Percentiles rank a stretch among this genome's conserved stretches.
phyloP scores from a whole-genome alignment of 1,140 invertebrate species.

The Venustaconcha ellipsiformis region DNA sequence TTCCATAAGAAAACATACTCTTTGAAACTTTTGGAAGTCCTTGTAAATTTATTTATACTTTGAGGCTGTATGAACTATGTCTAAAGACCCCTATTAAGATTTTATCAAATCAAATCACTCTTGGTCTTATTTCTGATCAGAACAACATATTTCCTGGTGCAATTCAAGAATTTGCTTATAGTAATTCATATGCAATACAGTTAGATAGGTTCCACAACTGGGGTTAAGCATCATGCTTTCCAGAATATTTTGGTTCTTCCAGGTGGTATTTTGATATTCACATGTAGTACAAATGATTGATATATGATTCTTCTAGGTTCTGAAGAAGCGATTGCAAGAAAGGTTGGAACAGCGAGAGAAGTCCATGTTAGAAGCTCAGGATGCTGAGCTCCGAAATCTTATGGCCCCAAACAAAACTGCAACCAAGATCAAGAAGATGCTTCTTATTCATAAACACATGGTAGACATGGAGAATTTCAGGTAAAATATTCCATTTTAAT shows the following conservation, averaged over 20 bases:
- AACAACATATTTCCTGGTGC: not conserved
- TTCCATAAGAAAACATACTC: too few species aligned
- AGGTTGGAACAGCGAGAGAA: slow-evolving; percentile 53
- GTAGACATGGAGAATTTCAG: slow-evolving; percentile 64
- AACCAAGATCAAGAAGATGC: slow-evolving; percentile 50
- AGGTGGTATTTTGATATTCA: not conserved
- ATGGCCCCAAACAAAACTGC: slow-evolving; percentile 51
- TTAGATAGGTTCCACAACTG: not conserved
- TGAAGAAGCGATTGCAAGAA: slow-evolving; percentile 48
- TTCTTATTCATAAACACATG: slow-evolving; percentile 61
- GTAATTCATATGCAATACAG: not conserved
- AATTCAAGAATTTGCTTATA: not conserved
- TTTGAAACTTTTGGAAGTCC: too few species aligned
- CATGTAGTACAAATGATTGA: not conserved
- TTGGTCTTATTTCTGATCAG: not conserved
- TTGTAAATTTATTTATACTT: too few species aligned
- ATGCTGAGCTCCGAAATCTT: slow-evolving; percentile 48
- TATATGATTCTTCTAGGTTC: slow-evolving; percentile 31
- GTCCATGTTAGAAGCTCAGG: slow-evolving; percentile 48
- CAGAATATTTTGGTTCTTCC: not conserved
- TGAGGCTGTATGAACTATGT: too few species aligned
- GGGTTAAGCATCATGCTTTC: not conserved
- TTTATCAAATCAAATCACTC: too few species aligned
- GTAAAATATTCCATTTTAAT: slow-evolving; percentile 24
- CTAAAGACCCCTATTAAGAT: too few species aligned